A percentile compares a stretch with the other conserved stretches of the same genome.
These are phyloP conservation scores for Metaphire vulgaris DNA, from an alignment of 1,140 invertebrate genomes.

Conservation along the genomic window DNA sequence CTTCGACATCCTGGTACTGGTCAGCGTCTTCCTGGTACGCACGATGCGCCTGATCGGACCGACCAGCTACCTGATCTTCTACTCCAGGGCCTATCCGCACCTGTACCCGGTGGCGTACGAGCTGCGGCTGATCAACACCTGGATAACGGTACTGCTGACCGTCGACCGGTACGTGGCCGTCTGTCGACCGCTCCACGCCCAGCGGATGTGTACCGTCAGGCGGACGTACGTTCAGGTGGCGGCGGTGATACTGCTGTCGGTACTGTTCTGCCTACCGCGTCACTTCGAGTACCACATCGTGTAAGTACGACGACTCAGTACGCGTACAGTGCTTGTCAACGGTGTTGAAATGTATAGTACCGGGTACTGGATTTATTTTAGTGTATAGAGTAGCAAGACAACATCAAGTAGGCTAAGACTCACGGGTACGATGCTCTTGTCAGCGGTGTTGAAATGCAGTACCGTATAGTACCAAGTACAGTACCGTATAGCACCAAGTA, in stretches of 20 bases:
- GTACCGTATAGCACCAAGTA: too few species aligned
- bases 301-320: too few species aligned
- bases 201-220: conserved; percentile 20
- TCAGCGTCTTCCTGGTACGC: not conserved
- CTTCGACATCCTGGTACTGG: conserved; percentile 16
- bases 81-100: not conserved
- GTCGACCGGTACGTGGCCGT: conserved; percentile 31
- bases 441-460: too few species aligned
- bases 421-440: too few species aligned
- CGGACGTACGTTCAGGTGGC: conserved; percentile 21
- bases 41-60: conserved; percentile 4
- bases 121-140: conserved; percentile 23
- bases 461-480: too few species aligned
- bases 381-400: too few species aligned
- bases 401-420: too few species aligned
- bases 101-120: conserved; percentile 23
- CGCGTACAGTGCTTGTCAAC: too few species aligned
- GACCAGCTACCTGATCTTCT: not conserved
- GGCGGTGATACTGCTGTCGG: conserved; percentile 12
- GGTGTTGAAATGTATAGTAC: too few species aligned
- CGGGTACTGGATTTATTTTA: too few species aligned
- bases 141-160: conserved; percentile 24
- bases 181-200: conserved; percentile 25
- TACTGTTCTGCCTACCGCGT: conserved; percentile 21
- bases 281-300: conserved; percentile 26